Conservation (phyloP, 1,140 invertebrate species). For the Danaus melanippus region DNA sequence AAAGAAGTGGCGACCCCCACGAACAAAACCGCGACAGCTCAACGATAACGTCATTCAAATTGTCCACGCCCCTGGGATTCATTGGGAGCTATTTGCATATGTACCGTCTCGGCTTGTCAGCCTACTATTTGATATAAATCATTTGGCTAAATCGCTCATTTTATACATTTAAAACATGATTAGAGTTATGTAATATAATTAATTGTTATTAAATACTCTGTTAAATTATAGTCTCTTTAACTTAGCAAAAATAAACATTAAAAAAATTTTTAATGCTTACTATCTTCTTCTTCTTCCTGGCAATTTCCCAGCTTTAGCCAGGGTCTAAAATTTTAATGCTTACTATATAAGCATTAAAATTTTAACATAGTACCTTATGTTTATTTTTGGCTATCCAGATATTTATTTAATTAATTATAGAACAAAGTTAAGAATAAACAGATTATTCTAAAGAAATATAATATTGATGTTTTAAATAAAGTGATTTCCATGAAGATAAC, state of each 20-base stretch:
- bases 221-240: too few species aligned
- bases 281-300: too few species aligned
- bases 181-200: too few species aligned
- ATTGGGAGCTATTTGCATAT: slow-evolving; percentile 66
- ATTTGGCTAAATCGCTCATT: slow-evolving; percentile 60
- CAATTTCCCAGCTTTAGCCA: too few species aligned
- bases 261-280: too few species aligned
- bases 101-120: slow-evolving; percentile 51
- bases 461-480: slow-evolving; percentile 56
- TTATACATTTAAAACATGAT: slow-evolving; percentile 16
- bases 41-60: slow-evolving; percentile 59
- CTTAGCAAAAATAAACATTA: too few species aligned
- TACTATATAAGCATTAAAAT: too few species aligned
- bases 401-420: background rate
- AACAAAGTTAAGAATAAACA: slow-evolving; percentile 19
- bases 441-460: slow-evolving; percentile 52
- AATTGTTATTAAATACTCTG: too few species aligned
- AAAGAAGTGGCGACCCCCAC: slow-evolving; percentile 49
- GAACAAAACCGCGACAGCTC: slow-evolving; percentile 37
- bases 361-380: too few species aligned
- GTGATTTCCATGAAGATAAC: slow-evolving; percentile 71
- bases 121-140: slow-evolving; percentile 49
- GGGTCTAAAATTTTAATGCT: too few species aligned
- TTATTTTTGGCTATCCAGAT: too few species aligned
- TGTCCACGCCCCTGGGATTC: slow-evolving; percentile 58